Evolutionary conservation across 2,113 vertebrate species (phyloP).

Genomic region (Crotalus viridis): DNA sequence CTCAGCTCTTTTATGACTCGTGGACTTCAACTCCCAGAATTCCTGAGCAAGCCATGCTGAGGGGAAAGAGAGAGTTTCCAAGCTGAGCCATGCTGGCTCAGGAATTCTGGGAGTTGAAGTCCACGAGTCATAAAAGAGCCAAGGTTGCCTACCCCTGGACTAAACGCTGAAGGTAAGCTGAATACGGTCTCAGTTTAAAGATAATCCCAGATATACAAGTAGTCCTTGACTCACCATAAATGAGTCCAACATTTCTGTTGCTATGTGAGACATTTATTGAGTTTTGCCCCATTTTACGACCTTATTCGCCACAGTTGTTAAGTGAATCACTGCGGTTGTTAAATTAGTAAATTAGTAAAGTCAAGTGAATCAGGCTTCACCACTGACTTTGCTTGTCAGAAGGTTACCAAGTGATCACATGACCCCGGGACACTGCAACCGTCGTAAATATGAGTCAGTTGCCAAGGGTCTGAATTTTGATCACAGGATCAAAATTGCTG

Average conservation of each 20-base stretch:
- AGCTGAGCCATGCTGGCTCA: no score
- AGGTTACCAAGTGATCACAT: background rate
- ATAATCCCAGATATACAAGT: background rate
- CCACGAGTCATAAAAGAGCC: no score
- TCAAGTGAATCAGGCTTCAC: background rate
- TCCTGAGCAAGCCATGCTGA: no score
- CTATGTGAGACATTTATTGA: background rate
- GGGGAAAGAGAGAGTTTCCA: no score
- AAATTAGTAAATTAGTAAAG: no score
- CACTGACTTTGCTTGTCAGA: background rate
- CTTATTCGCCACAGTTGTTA: background rate
- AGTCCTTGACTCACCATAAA: background rate
- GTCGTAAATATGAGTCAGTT: background rate
- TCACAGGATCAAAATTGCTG: background rate
- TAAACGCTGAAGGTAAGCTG: background rate
- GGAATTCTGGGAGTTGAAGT: no score
- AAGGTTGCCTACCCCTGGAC: no score
- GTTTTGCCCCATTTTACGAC: background rate
- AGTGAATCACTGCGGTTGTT: background rate
- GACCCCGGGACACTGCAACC: background rate
- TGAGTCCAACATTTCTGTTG: background rate
- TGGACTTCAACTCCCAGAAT: no score
- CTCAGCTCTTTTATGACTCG: no score
- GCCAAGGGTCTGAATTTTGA: background rate
- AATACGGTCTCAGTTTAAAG: background rate